Evolutionary conservation across 2,113 vertebrate genomes (phyloP).

Genomic region (Siphamia tubifer): DNA sequence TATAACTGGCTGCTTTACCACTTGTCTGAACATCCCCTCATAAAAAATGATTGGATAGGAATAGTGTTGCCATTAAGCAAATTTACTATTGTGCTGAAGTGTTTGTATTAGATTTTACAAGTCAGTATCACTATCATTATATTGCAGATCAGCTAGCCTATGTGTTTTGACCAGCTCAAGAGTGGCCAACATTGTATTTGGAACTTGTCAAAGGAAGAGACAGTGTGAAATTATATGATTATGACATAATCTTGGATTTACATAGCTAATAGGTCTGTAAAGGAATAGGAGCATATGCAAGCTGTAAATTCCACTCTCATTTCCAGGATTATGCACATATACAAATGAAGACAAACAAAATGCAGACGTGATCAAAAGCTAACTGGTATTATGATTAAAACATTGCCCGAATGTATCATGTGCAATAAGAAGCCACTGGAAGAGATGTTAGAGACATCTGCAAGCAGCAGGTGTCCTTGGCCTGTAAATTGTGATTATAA

Average conservation of each 20-base stretch:
- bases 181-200: neutral
- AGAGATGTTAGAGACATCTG: constrained; percentile 35
- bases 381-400: neutral
- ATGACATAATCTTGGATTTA: constrained; percentile 57
- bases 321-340: neutral
- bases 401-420: neutral
- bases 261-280: constrained; percentile 48
- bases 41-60: neutral
- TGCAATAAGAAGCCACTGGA: neutral
- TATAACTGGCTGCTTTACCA: neutral
- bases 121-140: neutral
- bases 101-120: neutral
- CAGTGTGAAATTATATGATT: constrained; percentile 26
- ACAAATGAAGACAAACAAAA: neutral
- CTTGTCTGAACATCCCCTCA: neutral
- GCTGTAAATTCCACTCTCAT: constrained; percentile 29
- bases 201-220: constrained; percentile 33
- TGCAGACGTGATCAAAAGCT: neutral
- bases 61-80: neutral
- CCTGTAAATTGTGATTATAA: constrained; percentile 50
- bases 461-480: constrained; percentile 38
- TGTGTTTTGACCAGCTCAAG: neutral
- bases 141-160: neutral
- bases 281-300: constrained; percentile 34
- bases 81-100: neutral